These are phyloP conservation scores for Hyposoter didymator DNA, from an alignment of 2,888 invertebrate species.

Conservation along the genomic window DNA sequence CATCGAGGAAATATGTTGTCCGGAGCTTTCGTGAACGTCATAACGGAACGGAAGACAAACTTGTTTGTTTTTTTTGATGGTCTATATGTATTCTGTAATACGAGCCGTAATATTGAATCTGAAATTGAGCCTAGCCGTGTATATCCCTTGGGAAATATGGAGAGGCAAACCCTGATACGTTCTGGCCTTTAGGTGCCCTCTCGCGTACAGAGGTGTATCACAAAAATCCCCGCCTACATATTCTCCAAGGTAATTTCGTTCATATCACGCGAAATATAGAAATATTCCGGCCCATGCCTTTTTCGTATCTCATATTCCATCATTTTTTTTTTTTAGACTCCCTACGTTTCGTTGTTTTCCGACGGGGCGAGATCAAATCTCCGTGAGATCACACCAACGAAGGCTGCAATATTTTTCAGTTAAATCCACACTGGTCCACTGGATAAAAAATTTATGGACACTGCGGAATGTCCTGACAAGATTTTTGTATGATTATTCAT, in stretches of 20 bases:
- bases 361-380: constrained; percentile 64
- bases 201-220: constrained; percentile 31
- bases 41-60: constrained; percentile 62
- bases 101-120: constrained; percentile 72
- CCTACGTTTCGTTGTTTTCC: constrained; percentile 53
- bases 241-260: constrained; percentile 60
- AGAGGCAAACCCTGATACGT: constrained; percentile 71
- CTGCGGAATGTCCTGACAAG: neutral
- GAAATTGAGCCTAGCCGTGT: constrained; percentile 71
- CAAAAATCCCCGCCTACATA: constrained; percentile 46
- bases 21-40: constrained; percentile 41
- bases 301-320: constrained; percentile 55
- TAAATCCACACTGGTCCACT: constrained; percentile 43
- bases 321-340: constrained; percentile 26
- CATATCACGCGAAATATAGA: constrained; percentile 44
- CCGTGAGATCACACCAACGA: constrained; percentile 31
- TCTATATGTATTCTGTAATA: constrained; percentile 63
- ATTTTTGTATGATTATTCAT: constrained; percentile 17
- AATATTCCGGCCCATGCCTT: constrained; percentile 42
- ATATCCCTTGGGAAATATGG: constrained; percentile 75
- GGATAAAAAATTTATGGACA: constrained; percentile 56
- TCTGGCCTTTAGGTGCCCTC: constrained; percentile 33
- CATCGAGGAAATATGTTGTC: constrained; percentile 35
- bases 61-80: constrained; percentile 25
- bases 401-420: constrained; percentile 23